These are phyloP conservation scores for Thera britannica DNA, from an alignment of 2,888 invertebrate species.

Conservation along the genomic window DNA sequence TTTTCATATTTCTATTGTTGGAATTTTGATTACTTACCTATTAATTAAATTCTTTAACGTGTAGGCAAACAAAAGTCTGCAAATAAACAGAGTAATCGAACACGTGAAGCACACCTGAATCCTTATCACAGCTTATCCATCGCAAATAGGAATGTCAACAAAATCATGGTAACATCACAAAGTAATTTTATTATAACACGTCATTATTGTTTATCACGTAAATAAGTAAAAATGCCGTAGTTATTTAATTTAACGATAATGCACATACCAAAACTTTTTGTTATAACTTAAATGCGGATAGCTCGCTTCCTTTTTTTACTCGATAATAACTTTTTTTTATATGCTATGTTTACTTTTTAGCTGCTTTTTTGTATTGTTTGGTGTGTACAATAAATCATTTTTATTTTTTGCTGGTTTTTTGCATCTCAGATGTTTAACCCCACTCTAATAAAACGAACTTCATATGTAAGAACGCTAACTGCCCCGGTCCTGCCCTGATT, in stretches of 20 bases:
- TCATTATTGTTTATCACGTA: not conserved
- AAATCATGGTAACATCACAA: not conserved
- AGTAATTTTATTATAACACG: not conserved
- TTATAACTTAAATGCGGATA: too few species aligned
- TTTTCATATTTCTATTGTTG: not conserved
- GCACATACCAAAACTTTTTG: too few species aligned
- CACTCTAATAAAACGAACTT: too few species aligned
- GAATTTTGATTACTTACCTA: too few species aligned
- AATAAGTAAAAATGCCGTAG: not conserved
- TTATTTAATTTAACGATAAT: too few species aligned
- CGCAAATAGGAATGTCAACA: constrained; percentile 11
- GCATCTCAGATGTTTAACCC: too few species aligned
- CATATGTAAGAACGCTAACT: not conserved
- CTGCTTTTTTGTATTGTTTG: too few species aligned
- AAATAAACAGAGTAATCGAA: constrained; percentile 15
- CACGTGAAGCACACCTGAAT: constrained; percentile 25
- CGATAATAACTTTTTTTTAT: too few species aligned
- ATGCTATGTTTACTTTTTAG: too few species aligned
- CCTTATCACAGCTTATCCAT: constrained; percentile 5
- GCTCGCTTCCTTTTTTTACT: too few species aligned
- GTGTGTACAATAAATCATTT: too few species aligned
- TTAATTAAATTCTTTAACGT: not conserved
- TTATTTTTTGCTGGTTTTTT: too few species aligned
- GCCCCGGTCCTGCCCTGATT: constrained; percentile 11
- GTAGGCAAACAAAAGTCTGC: not conserved